phyloP scores from a whole-genome alignment of 2,113 vertebrate species.

The Psilopsiagon aymara region DNA sequence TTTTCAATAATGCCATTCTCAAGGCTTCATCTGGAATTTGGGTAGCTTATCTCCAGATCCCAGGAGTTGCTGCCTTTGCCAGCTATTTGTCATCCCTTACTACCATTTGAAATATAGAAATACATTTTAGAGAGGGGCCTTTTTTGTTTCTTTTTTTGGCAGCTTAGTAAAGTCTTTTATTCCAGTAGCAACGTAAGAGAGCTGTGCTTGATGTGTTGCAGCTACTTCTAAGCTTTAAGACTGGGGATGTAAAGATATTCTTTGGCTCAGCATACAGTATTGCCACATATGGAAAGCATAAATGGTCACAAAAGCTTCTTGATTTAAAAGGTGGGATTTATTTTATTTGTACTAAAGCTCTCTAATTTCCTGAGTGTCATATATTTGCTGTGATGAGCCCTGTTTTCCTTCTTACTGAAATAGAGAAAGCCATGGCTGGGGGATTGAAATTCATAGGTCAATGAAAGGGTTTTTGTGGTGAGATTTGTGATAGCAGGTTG shows the following conservation, averaged over 20 bases:
- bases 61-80: not conserved
- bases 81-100: not conserved
- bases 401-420: not conserved
- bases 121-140: not conserved
- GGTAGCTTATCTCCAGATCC: not conserved
- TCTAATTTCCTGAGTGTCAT: slow-evolving; percentile 12
- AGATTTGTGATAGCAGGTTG: not conserved
- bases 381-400: not conserved
- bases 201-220: slow-evolving; percentile 28
- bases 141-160: slow-evolving; percentile 12
- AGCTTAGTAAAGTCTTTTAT: not conserved
- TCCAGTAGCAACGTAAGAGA: not conserved
- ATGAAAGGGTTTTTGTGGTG: not conserved
- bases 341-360: slow-evolving; percentile 13
- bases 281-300: not conserved
- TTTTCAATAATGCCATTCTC: not conserved
- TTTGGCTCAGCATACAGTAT: not conserved
- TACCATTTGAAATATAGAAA: not conserved
- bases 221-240: not conserved
- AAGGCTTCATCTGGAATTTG: not conserved
- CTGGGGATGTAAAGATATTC: not conserved
- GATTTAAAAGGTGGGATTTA: slow-evolving; percentile 48
- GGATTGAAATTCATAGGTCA: not conserved
- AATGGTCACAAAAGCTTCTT: not conserved
- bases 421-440: not conserved